Conservation (phyloP, 2,888 invertebrate genomes). For the Athalia rosae region DNA sequence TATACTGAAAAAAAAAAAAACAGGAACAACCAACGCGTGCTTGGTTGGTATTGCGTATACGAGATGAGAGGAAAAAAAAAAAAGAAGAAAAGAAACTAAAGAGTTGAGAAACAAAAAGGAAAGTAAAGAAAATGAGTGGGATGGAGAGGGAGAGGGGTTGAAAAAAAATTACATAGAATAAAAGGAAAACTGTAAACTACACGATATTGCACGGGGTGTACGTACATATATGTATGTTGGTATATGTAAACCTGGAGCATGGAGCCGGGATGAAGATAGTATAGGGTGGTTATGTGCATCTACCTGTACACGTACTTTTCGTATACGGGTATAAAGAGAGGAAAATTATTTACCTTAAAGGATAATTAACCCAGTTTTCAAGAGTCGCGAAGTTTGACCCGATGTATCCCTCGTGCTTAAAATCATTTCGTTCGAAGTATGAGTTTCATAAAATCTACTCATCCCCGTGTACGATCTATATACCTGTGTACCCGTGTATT, state of each 20-base stretch:
- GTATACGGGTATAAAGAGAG: constrained; percentile 6
- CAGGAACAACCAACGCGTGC: too few relatives aligned
- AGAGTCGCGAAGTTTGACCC: not conserved
- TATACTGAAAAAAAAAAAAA: too few relatives aligned
- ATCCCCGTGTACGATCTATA: too few relatives aligned
- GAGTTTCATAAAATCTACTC: too few relatives aligned
- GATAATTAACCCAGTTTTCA: constrained; percentile 32
- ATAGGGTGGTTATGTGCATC: too few relatives aligned
- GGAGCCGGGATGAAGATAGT: too few relatives aligned
- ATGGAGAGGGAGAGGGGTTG: not conserved
- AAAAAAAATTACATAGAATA: not conserved
- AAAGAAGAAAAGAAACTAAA: not conserved
- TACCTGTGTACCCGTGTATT: too few relatives aligned
- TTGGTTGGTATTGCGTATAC: not conserved
- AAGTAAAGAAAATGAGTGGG: not conserved
- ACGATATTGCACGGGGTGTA: too few relatives aligned
- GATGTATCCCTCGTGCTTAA: not conserved
- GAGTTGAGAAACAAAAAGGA: constrained; percentile 12
- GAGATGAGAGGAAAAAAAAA: not conserved
- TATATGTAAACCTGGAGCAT: too few relatives aligned
- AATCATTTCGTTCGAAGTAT: too few relatives aligned
- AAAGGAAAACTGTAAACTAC: not conserved
- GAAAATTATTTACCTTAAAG: constrained; percentile 28
- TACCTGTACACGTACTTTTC: too few relatives aligned
- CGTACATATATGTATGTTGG: too few relatives aligned